Base-by-base conservation (phyloP, 2,888 invertebrate species). In the Hesperia comma region DNA sequence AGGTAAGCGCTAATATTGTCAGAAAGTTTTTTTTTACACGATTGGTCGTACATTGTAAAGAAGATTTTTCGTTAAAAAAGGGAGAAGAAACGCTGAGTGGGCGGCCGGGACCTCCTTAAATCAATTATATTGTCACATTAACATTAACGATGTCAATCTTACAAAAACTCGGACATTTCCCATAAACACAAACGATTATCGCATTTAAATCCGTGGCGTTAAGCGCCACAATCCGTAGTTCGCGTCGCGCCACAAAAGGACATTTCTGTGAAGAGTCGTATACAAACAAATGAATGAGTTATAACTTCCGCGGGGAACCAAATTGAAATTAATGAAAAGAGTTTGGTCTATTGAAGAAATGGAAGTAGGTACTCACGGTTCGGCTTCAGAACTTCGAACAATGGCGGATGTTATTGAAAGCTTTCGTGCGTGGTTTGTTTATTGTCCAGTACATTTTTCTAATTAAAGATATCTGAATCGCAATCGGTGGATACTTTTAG, bases 261-360 rank as follows among this genome's bases (percentile, higher is more conserved):
- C 60, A 60, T 66, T 61, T 67, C 53, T 49, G 40, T 67, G 66
- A 67, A 55, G 66, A 66, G 54, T 58, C 58, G 26, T 60, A 60
- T 60, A 78, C 76, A 78, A 76, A 78, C 76, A 77, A 81, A 79
- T 74, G 76, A 79, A 77, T 84, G 80, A 83, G 73, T 77, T 81
- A 81, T 79, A 72, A 74, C 76, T 81, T 81, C 77, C 77, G 75
- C 71, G 70, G 72, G 72, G 72, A 61, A 68, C 66, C 49, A 68
- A 68, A 71, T 70, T 69, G 71, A 70, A 70, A 71, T 66, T 69
- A 67, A 69, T 62, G 63, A 69, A 68, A 67, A 61, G 68, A 67
- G 46, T 67, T 66, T 26, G 66, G 49, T 37, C 67, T 61, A 67
- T 70, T 71, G 60, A 62, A 68, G 54, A 67, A 64, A 33, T 43